Conservation (phyloP, 64 coral and sea anemone genomes). For the Dendronephthya gigantea region DNA sequence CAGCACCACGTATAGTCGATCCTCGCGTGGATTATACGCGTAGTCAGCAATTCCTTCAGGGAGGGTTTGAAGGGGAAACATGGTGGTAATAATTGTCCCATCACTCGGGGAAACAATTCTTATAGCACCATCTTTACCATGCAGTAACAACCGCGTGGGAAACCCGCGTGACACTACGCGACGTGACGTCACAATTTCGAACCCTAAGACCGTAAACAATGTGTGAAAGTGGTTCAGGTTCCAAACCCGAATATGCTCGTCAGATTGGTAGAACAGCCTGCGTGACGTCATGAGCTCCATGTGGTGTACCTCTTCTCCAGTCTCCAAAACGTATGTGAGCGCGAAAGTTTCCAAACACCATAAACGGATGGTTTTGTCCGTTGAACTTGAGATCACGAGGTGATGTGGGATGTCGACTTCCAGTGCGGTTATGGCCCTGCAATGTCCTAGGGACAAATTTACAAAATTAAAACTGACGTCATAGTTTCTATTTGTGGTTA, state of each 20-base stretch:
- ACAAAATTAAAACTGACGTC: too few relatives aligned
- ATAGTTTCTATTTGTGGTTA: too few relatives aligned
- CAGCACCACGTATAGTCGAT: conserved; percentile 69
- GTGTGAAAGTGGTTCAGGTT: conserved; percentile 74
- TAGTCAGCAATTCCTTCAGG: conserved; percentile 55
- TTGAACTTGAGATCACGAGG: conserved; percentile 63
- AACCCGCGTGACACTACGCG: conserved; percentile 40
- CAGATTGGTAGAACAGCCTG: conserved; percentile 59
- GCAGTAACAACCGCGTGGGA: conserved; percentile 27
- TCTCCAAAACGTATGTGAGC: conserved; percentile 67
- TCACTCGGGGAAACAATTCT: conserved; percentile 73
- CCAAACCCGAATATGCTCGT: conserved; percentile 79
- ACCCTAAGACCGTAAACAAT: conserved; percentile 66
- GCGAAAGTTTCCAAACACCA: conserved; percentile 96
- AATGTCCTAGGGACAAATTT: conserved; percentile 48
- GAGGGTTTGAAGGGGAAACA: conserved; percentile 64
- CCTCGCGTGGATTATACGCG: conserved; percentile 55
- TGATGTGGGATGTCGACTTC: conserved; percentile 52
- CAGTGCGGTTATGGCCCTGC: conserved; percentile 68
- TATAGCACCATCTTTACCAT: conserved; percentile 26
- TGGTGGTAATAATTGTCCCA: conserved; percentile 60
- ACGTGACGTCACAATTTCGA: conserved; percentile 42
- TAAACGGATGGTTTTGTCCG: conserved; percentile 77
- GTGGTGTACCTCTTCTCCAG: conserved; percentile 62
- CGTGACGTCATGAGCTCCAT: conserved; percentile 59